phyloP scores from a whole-genome alignment of 2,888 invertebrate species.

The Cephus nigrinus region DNA sequence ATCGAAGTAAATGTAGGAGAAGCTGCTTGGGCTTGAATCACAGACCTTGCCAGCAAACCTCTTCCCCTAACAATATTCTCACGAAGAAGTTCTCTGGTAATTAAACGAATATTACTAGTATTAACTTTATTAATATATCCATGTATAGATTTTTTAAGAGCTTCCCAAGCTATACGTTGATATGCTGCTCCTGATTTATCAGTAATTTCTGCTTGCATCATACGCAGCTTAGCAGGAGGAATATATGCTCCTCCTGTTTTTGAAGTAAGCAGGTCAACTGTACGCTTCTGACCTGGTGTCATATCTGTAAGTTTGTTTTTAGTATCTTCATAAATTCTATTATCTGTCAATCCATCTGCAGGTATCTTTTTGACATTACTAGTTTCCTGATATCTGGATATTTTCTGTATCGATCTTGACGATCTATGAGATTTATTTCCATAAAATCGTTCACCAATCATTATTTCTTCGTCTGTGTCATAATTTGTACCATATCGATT shows the following conservation, averaged over 20 bases:
- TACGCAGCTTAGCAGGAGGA: slow-evolving; percentile 92
- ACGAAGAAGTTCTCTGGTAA: slow-evolving; percentile 89
- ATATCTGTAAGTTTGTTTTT: slow-evolving; percentile 39
- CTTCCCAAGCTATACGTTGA: slow-evolving; percentile 98
- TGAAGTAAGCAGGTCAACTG: slow-evolving; percentile 80
- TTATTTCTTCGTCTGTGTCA: slow-evolving; percentile 31
- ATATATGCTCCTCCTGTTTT: slow-evolving; percentile 96
- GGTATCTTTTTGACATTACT: background rate
- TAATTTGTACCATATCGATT: slow-evolving; percentile 28
- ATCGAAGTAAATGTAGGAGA: slow-evolving; percentile 98
- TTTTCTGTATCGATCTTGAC: background rate
- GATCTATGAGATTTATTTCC: slow-evolving; percentile 28
- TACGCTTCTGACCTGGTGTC: slow-evolving; percentile 65
- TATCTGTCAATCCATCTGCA: background rate
- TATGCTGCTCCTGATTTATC: slow-evolving; percentile 96
- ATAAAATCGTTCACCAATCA: slow-evolving; percentile 42
- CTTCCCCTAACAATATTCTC: slow-evolving; percentile 97
- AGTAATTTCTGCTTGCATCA: slow-evolving; percentile 96
- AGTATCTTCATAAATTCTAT: too few species aligned
- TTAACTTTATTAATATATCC: slow-evolving; percentile 99
- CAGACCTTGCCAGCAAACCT: slow-evolving; percentile 91
- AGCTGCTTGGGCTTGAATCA: slow-evolving; percentile 97
- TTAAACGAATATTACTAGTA: slow-evolving; percentile 91
- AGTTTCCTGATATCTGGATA: background rate
- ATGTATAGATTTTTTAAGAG: slow-evolving; percentile 97